Conservation (phyloP, 2,113 vertebrate genomes). For the Barbus barbus region DNA sequence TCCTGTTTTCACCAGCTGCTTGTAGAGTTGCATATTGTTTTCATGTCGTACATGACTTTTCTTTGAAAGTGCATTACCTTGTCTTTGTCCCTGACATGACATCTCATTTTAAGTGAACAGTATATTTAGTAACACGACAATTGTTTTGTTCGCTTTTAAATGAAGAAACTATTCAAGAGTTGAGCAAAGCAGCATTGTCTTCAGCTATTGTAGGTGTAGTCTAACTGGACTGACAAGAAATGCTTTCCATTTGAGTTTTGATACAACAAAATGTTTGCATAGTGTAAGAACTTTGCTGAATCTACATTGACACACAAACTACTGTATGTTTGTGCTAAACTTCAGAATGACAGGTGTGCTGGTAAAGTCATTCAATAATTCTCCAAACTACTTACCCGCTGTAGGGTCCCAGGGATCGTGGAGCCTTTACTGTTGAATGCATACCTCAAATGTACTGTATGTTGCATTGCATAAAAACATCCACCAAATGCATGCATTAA, state of each 20-base stretch:
- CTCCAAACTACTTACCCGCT: not conserved
- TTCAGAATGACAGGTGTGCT: not conserved
- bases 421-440: not conserved
- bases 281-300: not conserved
- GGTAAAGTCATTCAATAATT: not conserved
- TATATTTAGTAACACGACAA: not conserved
- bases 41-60: not conserved
- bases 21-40: not conserved
- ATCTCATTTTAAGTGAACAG: not conserved
- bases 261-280: not conserved
- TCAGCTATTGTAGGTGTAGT: constrained; percentile 2
- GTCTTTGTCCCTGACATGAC: not conserved
- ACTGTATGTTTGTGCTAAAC: not conserved
- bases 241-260: not conserved
- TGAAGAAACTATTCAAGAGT: not conserved
- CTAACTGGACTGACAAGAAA: constrained; percentile 17
- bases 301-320: not conserved
- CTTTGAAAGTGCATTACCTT: not conserved
- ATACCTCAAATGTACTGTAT: not conserved
- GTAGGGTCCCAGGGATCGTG: not conserved
- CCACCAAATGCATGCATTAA: too few relatives aligned
- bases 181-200: not conserved
- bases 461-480: not conserved
- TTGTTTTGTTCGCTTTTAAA: not conserved
- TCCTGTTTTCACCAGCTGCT: constrained; percentile 19